Evolutionary conservation across 2,888 invertebrate species (phyloP), one percentile per base, ranked within the genome.

Genomic region (Lydus trimaculatus): DNA sequence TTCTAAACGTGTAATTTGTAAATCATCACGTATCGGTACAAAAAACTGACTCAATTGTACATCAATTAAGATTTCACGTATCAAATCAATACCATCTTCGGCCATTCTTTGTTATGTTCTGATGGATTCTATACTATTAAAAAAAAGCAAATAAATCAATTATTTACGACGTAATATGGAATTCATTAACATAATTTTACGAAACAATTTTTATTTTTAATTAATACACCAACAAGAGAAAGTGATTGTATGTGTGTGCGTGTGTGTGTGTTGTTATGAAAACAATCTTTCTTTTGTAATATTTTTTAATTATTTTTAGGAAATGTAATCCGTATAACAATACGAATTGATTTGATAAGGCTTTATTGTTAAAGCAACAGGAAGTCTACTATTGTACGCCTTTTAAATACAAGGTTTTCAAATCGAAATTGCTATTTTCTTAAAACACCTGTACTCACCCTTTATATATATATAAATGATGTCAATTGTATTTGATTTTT

Each of bases 11-110:
- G 98, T 96, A 67, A 98, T 91, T 90, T 95, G 89, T 73, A 97
- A 88, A 82, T 98, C 96, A 88, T 98, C 97, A 73, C 96, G 89
- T 67, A 98, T 93, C 72, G 95, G 90, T 64, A 92, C 89, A 82
- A 95, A 92, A 85, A 98, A 98, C 85, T 97, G 96, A 76, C 94
- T 93, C 69, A 98, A 87, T 85, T 98, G 97, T 61, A 97, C 95
- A 85, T 97, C 95, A 72, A 91, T 90, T 76, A 98, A 86, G 67
- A 98, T 88, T 77, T 95, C 95, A 81, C 92, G 92, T 68, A 98
- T 87, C 93, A 94, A 94, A 83, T 95, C 94, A 17, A 92, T 91
- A 43, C 90, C 89, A 69, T 89, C 88, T 59, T 84, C 85, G 15
- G 83, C 80, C 85, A 85, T 85, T 73, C 72, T 75, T 28, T 63